phyloP scores from a whole-genome alignment of 2,888 invertebrate species.

The Uropetala carovei region DNA sequence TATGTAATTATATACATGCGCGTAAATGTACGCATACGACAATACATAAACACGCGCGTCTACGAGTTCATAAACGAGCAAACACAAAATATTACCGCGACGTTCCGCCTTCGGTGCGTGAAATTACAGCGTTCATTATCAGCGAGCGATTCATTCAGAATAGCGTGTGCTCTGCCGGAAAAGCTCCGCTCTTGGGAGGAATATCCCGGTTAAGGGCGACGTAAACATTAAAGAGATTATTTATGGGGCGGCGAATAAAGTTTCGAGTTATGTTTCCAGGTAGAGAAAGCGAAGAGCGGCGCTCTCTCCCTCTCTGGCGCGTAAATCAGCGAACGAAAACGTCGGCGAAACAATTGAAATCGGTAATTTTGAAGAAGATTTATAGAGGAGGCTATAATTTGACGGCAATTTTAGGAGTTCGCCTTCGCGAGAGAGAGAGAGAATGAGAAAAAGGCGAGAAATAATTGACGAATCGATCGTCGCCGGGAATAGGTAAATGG shows the following conservation, averaged over 20 bases:
- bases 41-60: no score
- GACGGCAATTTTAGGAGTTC: background rate
- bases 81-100: background rate
- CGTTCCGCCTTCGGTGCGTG: background rate
- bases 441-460: background rate
- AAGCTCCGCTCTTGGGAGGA: background rate
- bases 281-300: background rate
- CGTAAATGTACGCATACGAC: no score
- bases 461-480: background rate
- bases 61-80: no score
- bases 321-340: background rate
- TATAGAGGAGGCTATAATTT: background rate
- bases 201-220: background rate
- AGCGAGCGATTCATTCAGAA: background rate
- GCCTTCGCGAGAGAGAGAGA: background rate
- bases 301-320: background rate
- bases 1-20: no score
- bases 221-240: background rate
- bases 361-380: constrained; percentile 19
- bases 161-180: background rate
- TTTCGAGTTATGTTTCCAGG: background rate
- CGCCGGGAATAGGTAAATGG: background rate
- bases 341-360: constrained; percentile 19
- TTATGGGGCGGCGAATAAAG: constrained; percentile 5
- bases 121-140: background rate